These are phyloP conservation scores for Lycaon pictus DNA, from an alignment of 2,113 vertebrate species.

Conservation along the genomic window DNA sequence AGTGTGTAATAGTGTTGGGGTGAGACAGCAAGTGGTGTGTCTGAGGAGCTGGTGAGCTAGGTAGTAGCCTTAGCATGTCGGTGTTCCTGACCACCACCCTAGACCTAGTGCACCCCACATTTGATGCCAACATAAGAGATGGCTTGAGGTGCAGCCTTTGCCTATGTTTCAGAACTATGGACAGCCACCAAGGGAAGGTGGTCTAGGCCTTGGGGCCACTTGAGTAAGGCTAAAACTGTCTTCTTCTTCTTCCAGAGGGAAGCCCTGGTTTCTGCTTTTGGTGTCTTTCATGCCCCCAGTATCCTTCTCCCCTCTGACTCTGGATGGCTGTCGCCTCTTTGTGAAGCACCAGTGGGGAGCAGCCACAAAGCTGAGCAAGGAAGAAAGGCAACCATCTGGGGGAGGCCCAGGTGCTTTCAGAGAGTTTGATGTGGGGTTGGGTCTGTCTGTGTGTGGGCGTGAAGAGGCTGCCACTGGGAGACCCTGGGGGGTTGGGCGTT, in stretches of 20 bases:
- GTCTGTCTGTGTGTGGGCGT: background rate
- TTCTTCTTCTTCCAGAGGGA: background rate
- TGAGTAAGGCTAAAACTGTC: background rate
- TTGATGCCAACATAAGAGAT: background rate
- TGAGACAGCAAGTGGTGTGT: background rate
- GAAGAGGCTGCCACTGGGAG: background rate
- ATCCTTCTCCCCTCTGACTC: background rate
- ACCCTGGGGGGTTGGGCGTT: background rate
- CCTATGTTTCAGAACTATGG: background rate
- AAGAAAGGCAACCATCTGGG: background rate
- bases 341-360: conserved; percentile 4
- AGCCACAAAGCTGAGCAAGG: background rate
- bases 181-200: background rate
- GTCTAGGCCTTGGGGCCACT: background rate
- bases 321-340: background rate
- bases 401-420: background rate
- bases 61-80: background rate
- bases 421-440: background rate
- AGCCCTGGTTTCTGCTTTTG: background rate
- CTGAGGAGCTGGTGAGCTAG: background rate
- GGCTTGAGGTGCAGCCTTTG: background rate
- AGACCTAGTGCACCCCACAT: background rate
- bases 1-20: background rate
- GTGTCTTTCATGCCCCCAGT: background rate
- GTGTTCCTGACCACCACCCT: background rate